phyloP scores from a whole-genome alignment of 2,113 vertebrate species.

The Eublepharis macularius region DNA sequence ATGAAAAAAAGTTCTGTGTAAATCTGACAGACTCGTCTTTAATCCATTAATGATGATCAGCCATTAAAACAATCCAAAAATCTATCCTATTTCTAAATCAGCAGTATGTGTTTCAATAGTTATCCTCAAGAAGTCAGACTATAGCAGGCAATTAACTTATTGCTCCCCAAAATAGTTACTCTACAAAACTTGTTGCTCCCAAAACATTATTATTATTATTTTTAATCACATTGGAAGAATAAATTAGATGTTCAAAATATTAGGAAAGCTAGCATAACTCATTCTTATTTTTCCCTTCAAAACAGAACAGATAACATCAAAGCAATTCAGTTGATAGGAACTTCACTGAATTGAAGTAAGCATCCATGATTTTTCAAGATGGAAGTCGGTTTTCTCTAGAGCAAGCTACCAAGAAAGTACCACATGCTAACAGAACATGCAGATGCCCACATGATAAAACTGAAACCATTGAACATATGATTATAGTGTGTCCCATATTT shows the following conservation, averaged over 20 bases:
- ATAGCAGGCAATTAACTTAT: neutral
- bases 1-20: constrained; percentile 31
- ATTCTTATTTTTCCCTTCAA: neutral
- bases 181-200: no score
- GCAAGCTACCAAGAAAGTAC: neutral
- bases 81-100: constrained; percentile 2
- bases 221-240: neutral
- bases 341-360: neutral
- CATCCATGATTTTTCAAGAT: neutral
- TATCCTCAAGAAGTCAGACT: neutral
- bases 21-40: constrained; percentile 36
- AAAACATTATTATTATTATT: no score
- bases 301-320: neutral
- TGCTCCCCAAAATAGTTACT: neutral
- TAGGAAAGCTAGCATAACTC: neutral
- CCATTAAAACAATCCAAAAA: constrained; percentile 29
- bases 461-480: no score
- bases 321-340: neutral
- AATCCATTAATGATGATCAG: constrained; percentile 32
- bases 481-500: no score
- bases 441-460: no score
- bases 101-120: neutral
- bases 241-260: neutral
- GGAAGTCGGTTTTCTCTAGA: neutral
- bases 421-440: no score